These are phyloP conservation scores for Hirtodrosophila duncani DNA, from an alignment of 2,888 invertebrate species.

Conservation along the genomic window DNA sequence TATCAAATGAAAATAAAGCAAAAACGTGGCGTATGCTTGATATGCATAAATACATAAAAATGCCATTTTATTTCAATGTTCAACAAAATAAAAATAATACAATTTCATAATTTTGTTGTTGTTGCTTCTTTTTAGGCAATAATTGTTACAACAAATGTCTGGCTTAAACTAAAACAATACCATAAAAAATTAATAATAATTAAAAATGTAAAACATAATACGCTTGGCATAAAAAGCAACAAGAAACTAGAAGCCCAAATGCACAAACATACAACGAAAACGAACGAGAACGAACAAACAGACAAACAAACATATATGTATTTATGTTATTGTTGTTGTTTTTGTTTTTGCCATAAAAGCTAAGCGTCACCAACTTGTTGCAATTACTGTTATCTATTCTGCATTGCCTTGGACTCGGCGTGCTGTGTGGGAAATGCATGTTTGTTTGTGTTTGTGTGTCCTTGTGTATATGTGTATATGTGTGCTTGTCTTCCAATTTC, in stretches of 20 bases:
- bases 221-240: constrained; percentile 21
- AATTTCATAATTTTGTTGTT: too few species aligned
- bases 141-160: too few species aligned
- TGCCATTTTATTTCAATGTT: neutral
- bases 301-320: too few species aligned
- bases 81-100: neutral
- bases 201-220: constrained; percentile 33
- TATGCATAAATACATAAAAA: too few species aligned
- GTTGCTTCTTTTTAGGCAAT: too few species aligned
- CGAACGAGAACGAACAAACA: constrained; percentile 33
- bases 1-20: too few species aligned
- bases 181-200: too few species aligned
- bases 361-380: constrained; percentile 54
- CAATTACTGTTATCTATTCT: constrained; percentile 19
- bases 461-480: neutral
- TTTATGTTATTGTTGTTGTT: too few species aligned
- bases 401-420: constrained; percentile 36
- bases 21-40: too few species aligned
- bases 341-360: constrained; percentile 36
- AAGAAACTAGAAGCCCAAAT: constrained; percentile 13
- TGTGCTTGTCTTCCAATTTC: constrained; percentile 37
- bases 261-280: constrained; percentile 39
- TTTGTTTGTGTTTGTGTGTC: too few species aligned
- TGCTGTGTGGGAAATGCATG: constrained; percentile 37
- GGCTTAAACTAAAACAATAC: too few species aligned